phyloP scores from a whole-genome alignment of 2,797 vertebrate genomes.

The Chaetophractus vellerosus region DNA sequence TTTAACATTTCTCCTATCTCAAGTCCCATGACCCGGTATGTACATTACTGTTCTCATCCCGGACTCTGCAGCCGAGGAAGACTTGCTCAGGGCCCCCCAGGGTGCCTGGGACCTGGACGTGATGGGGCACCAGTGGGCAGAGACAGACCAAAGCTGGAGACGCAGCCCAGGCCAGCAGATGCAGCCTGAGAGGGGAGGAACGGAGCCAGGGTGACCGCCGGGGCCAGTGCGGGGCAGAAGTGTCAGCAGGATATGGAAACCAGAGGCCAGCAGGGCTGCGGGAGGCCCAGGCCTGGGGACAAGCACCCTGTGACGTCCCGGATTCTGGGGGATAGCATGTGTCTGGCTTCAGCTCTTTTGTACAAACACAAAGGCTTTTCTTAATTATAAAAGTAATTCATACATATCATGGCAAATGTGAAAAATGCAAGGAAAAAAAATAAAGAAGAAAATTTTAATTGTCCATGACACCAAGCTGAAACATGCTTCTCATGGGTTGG shows the following conservation, averaged over 20 bases:
- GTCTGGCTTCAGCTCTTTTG: not conserved
- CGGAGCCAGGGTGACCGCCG: not conserved
- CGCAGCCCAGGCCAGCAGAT: not conserved
- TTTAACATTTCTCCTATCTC: not conserved
- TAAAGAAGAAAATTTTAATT: not conserved
- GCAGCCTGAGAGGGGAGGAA: not conserved
- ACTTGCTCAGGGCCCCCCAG: not conserved
- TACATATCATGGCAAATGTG: not conserved
- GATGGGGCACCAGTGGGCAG: too few species aligned
- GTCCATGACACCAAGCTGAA: not conserved
- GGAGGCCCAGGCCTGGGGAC: not conserved
- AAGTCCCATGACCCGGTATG: not conserved
- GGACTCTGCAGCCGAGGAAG: not conserved
- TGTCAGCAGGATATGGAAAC: too few species aligned
- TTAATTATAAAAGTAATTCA: not conserved
- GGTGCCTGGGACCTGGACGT: not conserved
- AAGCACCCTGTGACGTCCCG: not conserved
- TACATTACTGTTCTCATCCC: too few species aligned
- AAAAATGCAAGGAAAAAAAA: not conserved
- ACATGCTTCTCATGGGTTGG: not conserved
- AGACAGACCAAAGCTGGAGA: not conserved
- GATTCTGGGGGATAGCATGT: not conserved
- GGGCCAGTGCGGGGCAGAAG: not conserved
- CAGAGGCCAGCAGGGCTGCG: not conserved
- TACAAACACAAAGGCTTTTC: not conserved